phyloP scores from a whole-genome alignment of 2,113 vertebrate genomes.

The Pluvialis apricaria region DNA sequence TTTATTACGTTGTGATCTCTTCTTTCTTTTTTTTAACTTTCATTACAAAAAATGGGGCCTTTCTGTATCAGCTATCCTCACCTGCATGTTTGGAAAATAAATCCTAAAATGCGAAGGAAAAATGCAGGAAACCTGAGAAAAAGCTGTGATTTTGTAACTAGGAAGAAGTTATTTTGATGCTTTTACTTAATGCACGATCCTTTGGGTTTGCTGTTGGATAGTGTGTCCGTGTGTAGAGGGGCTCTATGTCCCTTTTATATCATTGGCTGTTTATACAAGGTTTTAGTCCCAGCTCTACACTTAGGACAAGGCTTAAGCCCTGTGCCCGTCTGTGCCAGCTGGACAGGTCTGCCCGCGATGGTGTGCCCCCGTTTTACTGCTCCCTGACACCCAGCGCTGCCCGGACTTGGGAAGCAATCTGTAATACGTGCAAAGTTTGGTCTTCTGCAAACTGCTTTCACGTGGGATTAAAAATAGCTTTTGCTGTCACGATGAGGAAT shows the following conservation, averaged over 20 bases:
- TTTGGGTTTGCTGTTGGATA: not conserved
- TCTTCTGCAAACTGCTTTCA: conserved; percentile 20
- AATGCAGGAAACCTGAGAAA: not conserved
- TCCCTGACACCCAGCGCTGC: fast-evolving
- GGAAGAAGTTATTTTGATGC: not conserved
- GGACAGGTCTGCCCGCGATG: fast-evolving
- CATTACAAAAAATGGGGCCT: not conserved
- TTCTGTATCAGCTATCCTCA: not conserved
- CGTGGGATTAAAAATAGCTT: conserved; percentile 42
- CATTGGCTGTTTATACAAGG: not conserved
- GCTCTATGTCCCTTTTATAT: too few relatives aligned
- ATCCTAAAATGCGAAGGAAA: not conserved
- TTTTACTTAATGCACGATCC: not conserved
- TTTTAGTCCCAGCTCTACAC: not conserved
- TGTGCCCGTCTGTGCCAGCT: fast-evolving
- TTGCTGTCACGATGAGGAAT: not conserved
- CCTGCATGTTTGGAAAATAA: not conserved
- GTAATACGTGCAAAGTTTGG: not conserved
- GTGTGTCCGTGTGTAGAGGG: not conserved
- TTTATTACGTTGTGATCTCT: not conserved
- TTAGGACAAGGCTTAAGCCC: fast-evolving
- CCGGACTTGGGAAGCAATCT: not conserved
- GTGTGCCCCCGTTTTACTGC: not conserved
- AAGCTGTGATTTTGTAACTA: not conserved
- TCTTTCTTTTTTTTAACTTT: not conserved